Evolutionary conservation across 2,888 invertebrate genomes (phyloP).

Genomic region (Ceraclea dissimilis): DNA sequence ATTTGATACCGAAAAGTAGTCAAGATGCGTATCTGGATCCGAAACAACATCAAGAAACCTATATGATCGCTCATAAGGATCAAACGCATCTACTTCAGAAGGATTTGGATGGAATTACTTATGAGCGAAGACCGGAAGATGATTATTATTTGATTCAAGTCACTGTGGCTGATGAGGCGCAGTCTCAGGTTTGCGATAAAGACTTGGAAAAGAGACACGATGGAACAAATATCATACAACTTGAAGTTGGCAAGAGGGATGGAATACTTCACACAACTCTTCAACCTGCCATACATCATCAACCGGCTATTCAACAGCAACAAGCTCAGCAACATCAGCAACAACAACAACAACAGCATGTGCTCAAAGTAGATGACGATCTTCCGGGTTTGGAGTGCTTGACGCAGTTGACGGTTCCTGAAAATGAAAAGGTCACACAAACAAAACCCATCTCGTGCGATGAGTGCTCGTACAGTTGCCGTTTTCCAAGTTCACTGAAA

Average conservation of each 20-base stretch:
- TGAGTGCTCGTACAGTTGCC: conserved; percentile 11
- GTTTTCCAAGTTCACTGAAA: conserved; percentile 11
- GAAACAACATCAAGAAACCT: conserved; percentile 1
- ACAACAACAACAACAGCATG: not conserved
- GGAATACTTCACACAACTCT: not conserved
- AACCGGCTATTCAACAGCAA: not conserved
- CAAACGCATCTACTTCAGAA: conserved; percentile 8
- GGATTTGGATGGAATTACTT: conserved; percentile 13
- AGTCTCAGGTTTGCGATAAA: conserved; percentile 8
- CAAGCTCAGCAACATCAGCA: not conserved
- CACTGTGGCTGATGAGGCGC: conserved; percentile 14
- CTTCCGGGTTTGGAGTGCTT: not conserved
- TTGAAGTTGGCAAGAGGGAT: conserved; percentile 6
- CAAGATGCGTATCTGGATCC: conserved; percentile 10
- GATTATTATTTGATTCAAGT: conserved; percentile 16
- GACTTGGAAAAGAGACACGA: conserved; percentile 4
- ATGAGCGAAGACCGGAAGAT: conserved; percentile 13
- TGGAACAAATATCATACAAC: conserved; percentile 5
- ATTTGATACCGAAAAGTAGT: conserved; percentile 5
- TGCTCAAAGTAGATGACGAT: not conserved
- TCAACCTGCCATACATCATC: not conserved
- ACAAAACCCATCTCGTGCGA: conserved; percentile 14
- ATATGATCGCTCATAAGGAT: conserved; percentile 9
- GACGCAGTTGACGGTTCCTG: conserved; percentile 5
- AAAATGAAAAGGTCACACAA: conserved; percentile 15